These are phyloP conservation scores for Pissodes strobi DNA, from an alignment of 1,140 invertebrate species.

Conservation along the genomic window DNA sequence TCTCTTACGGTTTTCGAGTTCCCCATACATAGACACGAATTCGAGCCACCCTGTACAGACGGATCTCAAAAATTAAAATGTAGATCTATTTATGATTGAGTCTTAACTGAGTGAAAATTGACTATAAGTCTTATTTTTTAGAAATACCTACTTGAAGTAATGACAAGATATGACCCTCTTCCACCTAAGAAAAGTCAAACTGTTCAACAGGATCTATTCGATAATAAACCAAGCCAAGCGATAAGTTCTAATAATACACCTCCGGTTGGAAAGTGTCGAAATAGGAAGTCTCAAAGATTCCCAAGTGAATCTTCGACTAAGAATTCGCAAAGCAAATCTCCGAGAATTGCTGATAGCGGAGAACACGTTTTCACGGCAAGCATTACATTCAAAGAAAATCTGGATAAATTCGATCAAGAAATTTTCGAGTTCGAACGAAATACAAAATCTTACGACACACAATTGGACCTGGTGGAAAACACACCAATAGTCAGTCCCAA, in stretches of 20 bases:
- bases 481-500: slow-evolving; percentile 12
- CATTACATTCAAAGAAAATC: slow-evolving; percentile 10
- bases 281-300: background rate
- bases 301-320: background rate
- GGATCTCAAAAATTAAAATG: no score
- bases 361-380: slow-evolving; percentile 13
- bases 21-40: no score
- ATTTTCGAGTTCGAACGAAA: slow-evolving; percentile 9
- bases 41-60: no score
- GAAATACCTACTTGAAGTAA: slow-evolving; percentile 36
- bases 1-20: no score
- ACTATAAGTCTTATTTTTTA: no score
- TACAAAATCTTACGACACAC: slow-evolving; percentile 1
- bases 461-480: slow-evolving; percentile 17
- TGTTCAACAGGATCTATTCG: no score
- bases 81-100: no score
- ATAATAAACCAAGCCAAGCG: background rate
- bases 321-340: no score
- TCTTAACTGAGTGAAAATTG: no score
- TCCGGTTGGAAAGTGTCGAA: background rate
- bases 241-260: background rate
- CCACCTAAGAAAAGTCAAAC: no score
- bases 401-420: slow-evolving; percentile 29
- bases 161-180: slow-evolving; percentile 32
- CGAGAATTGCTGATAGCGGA: no score